Evolutionary conservation across 2,797 vertebrate genomes (phyloP), one percentile per base, ranked within the genome.

Genomic region (Chanos chanos): DNA sequence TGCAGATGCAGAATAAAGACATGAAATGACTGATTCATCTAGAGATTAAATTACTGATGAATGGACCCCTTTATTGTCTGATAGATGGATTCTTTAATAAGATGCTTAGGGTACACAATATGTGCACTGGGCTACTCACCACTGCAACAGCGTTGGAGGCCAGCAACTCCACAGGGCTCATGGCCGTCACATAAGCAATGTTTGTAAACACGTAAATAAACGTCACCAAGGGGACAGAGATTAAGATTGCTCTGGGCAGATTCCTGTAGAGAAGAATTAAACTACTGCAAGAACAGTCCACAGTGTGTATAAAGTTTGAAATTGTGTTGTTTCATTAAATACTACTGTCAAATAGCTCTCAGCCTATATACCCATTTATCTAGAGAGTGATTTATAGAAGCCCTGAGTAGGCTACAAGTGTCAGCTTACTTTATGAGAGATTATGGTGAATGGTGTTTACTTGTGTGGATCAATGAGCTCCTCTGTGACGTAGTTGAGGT

Each of bases 401-500:
- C n/a, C n/a, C n/a, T n/a, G n/a, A n/a, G n/a, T n/a, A n/a, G n/a
- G n/a, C n/a, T n/a, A n/a, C n/a, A n/a, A n/a, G n/a, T n/a, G n/a
- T n/a, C n/a, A n/a, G n/a, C n/a, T n/a, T n/a, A n/a, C n/a, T n/a
- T n/a, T n/a, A n/a, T n/a, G 31, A 3, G 12, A 16, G 5, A 19
- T 5, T 10, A n/a, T 16, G 37, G 2, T 13, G 27, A 24, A 15
- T 25, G 22, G 7, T 3, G 75, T 79, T 88, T 70, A 92, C 91
- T 81, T 89, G 84, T 87, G 77, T 28, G 91, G 92, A 67, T 94
- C 83, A 5, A 93, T 89, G 55, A 94, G 75, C 69, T 94, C 92
- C 73, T 93, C 92, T 3, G 92, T 93, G 73, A 93, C 90, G 1
- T 93, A 93, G 83, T 93, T 94, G 44, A 93, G 89, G 65, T 89